Base-by-base conservation (phyloP, 2,113 vertebrate species). In the Phainopepla nitens region DNA sequence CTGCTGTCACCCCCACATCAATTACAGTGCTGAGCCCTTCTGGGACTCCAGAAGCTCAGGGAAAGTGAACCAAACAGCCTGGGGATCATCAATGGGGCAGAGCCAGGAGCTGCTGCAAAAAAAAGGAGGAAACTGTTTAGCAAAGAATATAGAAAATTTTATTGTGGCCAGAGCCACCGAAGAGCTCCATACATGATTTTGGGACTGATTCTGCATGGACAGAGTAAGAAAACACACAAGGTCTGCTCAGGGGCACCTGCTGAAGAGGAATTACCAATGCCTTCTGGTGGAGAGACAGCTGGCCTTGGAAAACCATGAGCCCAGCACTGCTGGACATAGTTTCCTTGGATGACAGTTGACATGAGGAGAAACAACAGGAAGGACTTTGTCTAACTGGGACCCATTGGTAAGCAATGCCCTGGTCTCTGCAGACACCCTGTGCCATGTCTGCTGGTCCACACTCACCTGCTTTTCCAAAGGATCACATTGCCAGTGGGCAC, bases 91-190 rank as follows among this genome's bases (percentile, higher is more conserved):
- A 47, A 28, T 4, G 1, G 15, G 22, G 22, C n/a, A 57, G 28
- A 68, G 33, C 14, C 36, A 61, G 7, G 5, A 44, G 51, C 1
- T 31, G 41, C 28, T 60, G 50, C 15, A 47, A 61, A 56, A 86
- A 10, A 35, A 42, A 82, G 10, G 18, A 90, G 15, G 53, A 72
- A 66, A 76, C 29, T 11, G 29, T 73, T 87, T 95, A 94, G 85
- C 82, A 95, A 97, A 96, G 58, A 62, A 54, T 44, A 81, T 94
- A 97, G 88, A 97, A 97, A 97, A 95, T 1, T 96, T 97, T 95
- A 97, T 83, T 97, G 82, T 78, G 70, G 60, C 22, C 35, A 53
- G 93, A 96, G 85, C 88, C 73, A 29, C 60, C 50, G 11, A 80
- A 88, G 47, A 86, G 91, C 80, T 96, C 94, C 65, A 47, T 15